phyloP scores from a whole-genome alignment of 2,113 vertebrate genomes.

The Barbus barbus region DNA sequence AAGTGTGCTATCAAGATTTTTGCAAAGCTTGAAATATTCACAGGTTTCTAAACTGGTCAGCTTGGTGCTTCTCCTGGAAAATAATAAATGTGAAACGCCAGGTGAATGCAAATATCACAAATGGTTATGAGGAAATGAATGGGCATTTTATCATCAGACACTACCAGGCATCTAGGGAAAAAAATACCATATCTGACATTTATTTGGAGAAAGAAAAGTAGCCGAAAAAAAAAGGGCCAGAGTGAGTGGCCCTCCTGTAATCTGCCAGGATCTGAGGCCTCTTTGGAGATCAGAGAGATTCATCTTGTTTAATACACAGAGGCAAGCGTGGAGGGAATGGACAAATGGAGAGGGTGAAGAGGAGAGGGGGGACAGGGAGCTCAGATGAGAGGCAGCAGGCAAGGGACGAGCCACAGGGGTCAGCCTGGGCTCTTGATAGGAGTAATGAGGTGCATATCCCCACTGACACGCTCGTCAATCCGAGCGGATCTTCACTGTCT shows the following conservation, averaged over 20 bases:
- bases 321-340: conserved; percentile 36
- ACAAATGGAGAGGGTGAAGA: conserved; percentile 60
- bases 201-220: conserved; percentile 56
- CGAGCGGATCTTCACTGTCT: conserved; percentile 20
- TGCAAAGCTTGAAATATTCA: background rate
- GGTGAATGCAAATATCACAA: conserved; percentile 51
- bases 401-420: conserved; percentile 44
- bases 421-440: conserved; percentile 50
- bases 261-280: conserved; percentile 61
- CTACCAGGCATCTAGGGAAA: conserved; percentile 48
- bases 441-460: conserved; percentile 58
- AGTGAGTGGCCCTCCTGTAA: conserved; percentile 52
- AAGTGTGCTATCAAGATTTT: background rate
- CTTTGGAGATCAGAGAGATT: conserved; percentile 59
- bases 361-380: conserved; percentile 9
- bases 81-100: background rate
- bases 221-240: background rate
- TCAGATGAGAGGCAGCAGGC: conserved; percentile 1
- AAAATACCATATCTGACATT: conserved; percentile 58
- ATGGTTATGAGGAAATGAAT: conserved; percentile 50
- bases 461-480: conserved; percentile 38
- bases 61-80: background rate
- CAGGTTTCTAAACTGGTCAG: background rate
- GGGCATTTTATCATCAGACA: conserved; percentile 41
- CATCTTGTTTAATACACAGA: conserved; percentile 54